phyloP scores from a whole-genome alignment of 2,113 vertebrate species.

The Phaethon lepturus region DNA sequence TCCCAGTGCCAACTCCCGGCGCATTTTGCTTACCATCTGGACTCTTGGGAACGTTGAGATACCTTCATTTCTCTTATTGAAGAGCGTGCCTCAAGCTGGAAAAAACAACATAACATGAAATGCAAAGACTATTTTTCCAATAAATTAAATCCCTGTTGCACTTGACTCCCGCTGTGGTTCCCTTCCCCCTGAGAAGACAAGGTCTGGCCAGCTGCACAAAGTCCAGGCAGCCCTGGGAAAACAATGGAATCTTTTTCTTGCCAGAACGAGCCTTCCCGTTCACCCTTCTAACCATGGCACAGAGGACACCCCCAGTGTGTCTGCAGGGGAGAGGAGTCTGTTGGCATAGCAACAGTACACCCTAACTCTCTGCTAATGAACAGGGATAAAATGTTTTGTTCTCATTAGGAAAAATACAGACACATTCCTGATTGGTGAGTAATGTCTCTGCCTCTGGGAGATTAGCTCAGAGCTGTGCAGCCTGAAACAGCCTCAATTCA shows the following conservation, averaged over 20 bases:
- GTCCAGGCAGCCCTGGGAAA: slow-evolving; percentile 50
- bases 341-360: slow-evolving; percentile 70
- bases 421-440: slow-evolving; percentile 78
- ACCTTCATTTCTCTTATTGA: slow-evolving; percentile 71
- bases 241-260: slow-evolving; percentile 61
- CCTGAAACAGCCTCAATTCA: slow-evolving; percentile 63
- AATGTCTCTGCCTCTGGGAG: slow-evolving; percentile 72
- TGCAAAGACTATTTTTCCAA: slow-evolving; percentile 54
- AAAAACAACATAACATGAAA: slow-evolving; percentile 65
- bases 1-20: background rate
- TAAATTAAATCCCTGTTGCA: slow-evolving; percentile 51
- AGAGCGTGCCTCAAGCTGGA: slow-evolving; percentile 61
- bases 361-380: slow-evolving; percentile 71
- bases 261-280: slow-evolving; percentile 44
- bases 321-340: slow-evolving; percentile 64
- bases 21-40: slow-evolving; percentile 67
- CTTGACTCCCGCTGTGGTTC: slow-evolving; percentile 48
- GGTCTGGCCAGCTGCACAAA: slow-evolving; percentile 49
- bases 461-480: slow-evolving; percentile 67
- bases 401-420: slow-evolving; percentile 77
- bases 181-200: slow-evolving; percentile 32
- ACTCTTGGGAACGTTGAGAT: slow-evolving; percentile 41
- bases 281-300: slow-evolving; percentile 54
- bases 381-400: slow-evolving; percentile 76
- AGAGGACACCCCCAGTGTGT: slow-evolving; percentile 52